Conservation (phyloP, 2,113 vertebrate genomes). For the Lepus americanus region DNA sequence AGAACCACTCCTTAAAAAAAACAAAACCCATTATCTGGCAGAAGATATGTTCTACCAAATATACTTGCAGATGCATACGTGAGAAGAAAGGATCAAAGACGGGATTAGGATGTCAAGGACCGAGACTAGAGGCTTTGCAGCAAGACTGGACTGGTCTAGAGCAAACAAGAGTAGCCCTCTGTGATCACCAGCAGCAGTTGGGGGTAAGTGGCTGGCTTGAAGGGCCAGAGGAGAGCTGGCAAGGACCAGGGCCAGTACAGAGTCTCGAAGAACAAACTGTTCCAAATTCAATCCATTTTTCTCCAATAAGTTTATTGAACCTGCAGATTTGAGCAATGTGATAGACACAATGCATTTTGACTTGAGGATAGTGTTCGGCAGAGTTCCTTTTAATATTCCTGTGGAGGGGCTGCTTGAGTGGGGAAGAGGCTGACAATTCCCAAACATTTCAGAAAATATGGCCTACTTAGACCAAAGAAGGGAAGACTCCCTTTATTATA, state of each 20-base stretch:
- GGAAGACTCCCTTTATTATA: background rate
- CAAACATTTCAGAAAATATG: background rate
- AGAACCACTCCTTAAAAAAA: background rate
- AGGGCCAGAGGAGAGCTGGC: background rate
- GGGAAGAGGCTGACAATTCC: background rate
- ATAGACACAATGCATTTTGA: background rate
- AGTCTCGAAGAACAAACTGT: background rate
- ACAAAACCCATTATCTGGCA: background rate
- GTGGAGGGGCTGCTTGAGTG: background rate
- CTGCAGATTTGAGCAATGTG: background rate
- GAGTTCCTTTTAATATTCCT: conserved; percentile 1
- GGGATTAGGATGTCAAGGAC: background rate
- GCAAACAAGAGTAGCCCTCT: background rate
- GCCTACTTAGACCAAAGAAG: conserved; percentile 2
- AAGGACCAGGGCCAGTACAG: background rate
- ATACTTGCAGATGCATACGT: background rate
- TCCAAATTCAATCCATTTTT: background rate
- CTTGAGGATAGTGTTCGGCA: background rate
- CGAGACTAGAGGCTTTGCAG: background rate
- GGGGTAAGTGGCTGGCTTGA: background rate
- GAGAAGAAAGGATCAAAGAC: conserved; percentile 46
- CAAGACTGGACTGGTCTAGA: background rate
- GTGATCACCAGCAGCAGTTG: background rate
- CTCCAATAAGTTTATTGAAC: background rate
- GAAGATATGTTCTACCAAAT: background rate